A percentile compares a stretch with the other conserved stretches of the same genome.
Evolutionary conservation across 2,797 vertebrate species (phyloP).

Genomic region (Spinibarbus caldwelli): DNA sequence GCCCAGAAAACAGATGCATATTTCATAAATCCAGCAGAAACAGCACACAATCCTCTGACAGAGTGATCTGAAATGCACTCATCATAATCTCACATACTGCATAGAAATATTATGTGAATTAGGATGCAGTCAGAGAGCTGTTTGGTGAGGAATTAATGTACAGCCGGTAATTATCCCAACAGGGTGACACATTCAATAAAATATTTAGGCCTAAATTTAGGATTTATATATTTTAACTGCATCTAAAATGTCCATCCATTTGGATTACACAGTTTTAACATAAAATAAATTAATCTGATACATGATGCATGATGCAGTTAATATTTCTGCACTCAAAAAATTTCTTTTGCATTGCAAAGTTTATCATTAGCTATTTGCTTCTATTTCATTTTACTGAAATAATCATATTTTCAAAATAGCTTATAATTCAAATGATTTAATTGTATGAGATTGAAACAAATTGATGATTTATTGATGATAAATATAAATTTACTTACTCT

Average conservation of each 20-base stretch:
- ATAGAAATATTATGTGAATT: neutral
- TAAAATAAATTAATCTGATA: neutral
- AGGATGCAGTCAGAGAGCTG: neutral
- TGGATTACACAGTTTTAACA: neutral
- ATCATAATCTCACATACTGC: neutral
- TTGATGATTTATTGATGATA: no score
- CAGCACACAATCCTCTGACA: neutral
- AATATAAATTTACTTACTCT: no score
- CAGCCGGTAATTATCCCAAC: neutral
- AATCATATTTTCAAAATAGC: no score
- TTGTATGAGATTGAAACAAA: no score
- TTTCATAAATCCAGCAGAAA: neutral
- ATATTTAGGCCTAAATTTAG: neutral
- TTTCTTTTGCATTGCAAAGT: neutral
- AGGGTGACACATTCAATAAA: neutral
- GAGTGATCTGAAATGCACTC: neutral
- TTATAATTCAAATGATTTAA: no score
- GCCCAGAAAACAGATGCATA: neutral
- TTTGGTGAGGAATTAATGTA: neutral
- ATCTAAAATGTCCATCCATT: neutral
- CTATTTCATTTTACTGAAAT: no score
- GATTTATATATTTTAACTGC: neutral
- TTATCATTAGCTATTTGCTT: neutral
- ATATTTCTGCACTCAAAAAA: no score
- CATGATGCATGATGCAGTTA: no score